Evolutionary conservation across 2,113 vertebrate species (phyloP).

Genomic region (Mohoua ochrocephala): DNA sequence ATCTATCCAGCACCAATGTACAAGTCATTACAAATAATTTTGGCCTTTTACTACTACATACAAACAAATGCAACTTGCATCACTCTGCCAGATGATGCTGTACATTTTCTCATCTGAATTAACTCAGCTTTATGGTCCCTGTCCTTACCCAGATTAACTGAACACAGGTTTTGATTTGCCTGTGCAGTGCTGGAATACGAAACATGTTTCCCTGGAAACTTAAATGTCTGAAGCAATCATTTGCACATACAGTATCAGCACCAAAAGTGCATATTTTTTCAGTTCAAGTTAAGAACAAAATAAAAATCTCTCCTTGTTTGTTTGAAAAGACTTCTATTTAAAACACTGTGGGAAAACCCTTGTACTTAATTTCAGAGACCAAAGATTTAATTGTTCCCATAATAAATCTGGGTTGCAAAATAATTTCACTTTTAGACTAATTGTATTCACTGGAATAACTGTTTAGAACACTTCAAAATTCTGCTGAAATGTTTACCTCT

Average conservation of each 20-base stretch:
- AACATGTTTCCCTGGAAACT: constrained; percentile 68
- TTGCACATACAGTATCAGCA: constrained; percentile 34
- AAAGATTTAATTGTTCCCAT: not conserved
- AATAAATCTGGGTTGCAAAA: not conserved
- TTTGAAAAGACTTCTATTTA: not conserved
- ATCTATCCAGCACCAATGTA: not conserved
- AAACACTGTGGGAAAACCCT: not conserved
- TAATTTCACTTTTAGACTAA: not conserved
- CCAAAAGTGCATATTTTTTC: not conserved
- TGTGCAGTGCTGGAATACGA: not conserved
- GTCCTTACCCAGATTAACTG: constrained; percentile 18
- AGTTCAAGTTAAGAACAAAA: not conserved
- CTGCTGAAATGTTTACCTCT: constrained; percentile 38
- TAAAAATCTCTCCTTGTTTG: not conserved
- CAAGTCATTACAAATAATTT: not conserved
- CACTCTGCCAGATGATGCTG: not conserved
- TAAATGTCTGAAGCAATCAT: constrained; percentile 47
- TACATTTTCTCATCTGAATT: constrained; percentile 44
- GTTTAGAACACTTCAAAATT: not conserved
- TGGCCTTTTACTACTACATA: not conserved
- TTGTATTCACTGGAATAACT: not conserved
- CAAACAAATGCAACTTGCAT: not conserved
- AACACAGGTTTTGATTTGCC: constrained; percentile 47
- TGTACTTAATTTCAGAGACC: not conserved
- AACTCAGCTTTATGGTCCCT: constrained; percentile 42